phyloP scores from a whole-genome alignment of 1,140 invertebrate genomes.

The Diorhabda elongata region DNA sequence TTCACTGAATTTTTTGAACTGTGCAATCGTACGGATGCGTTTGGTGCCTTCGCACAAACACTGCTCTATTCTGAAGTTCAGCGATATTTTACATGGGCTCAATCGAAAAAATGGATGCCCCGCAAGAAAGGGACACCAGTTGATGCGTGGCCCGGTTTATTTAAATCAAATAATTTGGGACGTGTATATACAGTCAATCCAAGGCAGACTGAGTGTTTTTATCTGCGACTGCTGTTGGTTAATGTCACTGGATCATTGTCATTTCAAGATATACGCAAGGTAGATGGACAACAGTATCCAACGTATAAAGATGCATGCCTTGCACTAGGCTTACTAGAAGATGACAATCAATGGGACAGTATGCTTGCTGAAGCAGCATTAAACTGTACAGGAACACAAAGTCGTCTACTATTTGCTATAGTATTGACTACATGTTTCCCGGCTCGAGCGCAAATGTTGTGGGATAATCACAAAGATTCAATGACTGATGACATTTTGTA shows the following conservation, averaged over 20 bases:
- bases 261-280: constrained; percentile 29
- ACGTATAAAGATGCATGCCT: constrained; percentile 37
- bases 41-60: constrained; percentile 39
- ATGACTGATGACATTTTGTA: constrained; percentile 14
- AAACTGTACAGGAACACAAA: too few species aligned
- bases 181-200: constrained; percentile 3
- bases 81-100: constrained; percentile 44
- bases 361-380: constrained; percentile 29
- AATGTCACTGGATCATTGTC: constrained; percentile 16
- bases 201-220: constrained; percentile 24
- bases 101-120: constrained; percentile 16
- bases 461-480: constrained; percentile 31
- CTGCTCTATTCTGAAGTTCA: constrained; percentile 46
- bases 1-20: constrained; percentile 36
- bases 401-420: constrained; percentile 34
- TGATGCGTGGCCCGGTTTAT: constrained; percentile 15
- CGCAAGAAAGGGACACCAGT: constrained; percentile 16
- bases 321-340: constrained; percentile 42
- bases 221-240: constrained; percentile 23
- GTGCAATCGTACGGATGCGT: constrained; percentile 12
- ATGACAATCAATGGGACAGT: constrained; percentile 42
- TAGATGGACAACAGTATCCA: constrained; percentile 29
- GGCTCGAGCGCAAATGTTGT: constrained; percentile 18
- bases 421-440: constrained; percentile 28
- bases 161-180: constrained; percentile 14